Percentiles rank a stretch among this genome's conserved stretches.
phyloP scores from a whole-genome alignment of 2,113 vertebrate genomes.

The Dromaius novaehollandiae region DNA sequence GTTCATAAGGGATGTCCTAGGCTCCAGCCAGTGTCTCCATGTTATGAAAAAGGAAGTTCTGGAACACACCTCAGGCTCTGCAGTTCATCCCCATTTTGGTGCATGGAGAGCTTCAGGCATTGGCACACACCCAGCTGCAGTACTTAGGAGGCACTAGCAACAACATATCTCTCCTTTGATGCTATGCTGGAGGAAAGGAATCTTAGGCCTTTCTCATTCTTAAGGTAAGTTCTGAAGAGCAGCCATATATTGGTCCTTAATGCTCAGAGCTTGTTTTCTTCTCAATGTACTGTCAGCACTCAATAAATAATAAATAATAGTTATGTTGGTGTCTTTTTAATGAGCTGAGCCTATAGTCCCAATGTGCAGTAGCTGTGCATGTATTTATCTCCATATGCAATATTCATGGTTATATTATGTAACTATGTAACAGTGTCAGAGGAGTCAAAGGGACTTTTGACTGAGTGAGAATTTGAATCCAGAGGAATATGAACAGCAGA shows the following conservation, averaged over 20 bases:
- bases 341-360: constrained; percentile 4
- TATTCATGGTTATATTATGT: constrained; percentile 40
- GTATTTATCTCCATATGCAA: background rate
- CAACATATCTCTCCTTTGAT: background rate
- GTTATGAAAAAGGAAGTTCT: background rate
- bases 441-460: background rate
- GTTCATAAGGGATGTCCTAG: background rate
- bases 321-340: background rate
- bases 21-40: background rate
- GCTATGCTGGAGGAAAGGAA: background rate
- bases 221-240: background rate
- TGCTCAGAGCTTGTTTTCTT: constrained; percentile 3
- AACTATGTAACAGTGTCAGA: background rate
- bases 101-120: background rate
- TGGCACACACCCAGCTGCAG: background rate
- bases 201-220: background rate
- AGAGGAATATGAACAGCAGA: background rate
- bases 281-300: background rate
- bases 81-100: background rate
- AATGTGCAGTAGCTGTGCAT: background rate
- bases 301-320: constrained; percentile 34
- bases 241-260: background rate
- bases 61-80: background rate
- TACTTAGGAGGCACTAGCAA: background rate
- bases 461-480: background rate